These are phyloP conservation scores for Falco naumanni DNA, from an alignment of 2,797 vertebrate species.

Conservation along the genomic window DNA sequence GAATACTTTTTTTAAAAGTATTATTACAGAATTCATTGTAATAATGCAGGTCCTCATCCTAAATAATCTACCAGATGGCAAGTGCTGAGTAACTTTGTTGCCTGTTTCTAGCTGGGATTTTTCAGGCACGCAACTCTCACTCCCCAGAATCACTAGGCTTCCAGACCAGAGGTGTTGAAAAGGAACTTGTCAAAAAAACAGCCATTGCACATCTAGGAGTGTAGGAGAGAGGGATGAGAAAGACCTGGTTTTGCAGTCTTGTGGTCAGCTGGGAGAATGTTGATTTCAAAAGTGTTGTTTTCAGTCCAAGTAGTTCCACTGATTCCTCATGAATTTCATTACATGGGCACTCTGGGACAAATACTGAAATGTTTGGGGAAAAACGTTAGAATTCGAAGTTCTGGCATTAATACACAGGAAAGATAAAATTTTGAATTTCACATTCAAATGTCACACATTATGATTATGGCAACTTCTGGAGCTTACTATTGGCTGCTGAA, in stretches of 20 bases:
- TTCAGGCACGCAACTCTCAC: neutral
- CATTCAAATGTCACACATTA: constrained; percentile 8
- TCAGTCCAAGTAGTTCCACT: neutral
- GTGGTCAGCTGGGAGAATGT: neutral
- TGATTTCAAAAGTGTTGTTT: neutral
- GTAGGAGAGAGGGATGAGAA: neutral
- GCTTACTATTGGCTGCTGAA: neutral
- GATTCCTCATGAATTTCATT: constrained; percentile 25
- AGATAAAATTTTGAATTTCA: neutral
- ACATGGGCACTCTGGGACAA: neutral
- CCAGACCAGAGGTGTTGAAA: neutral
- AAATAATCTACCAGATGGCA: neutral
- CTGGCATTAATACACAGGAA: neutral
- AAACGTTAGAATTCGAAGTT: neutral
- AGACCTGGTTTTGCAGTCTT: neutral
- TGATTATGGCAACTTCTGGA: constrained; percentile 32
- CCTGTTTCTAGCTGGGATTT: neutral
- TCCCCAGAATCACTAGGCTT: neutral
- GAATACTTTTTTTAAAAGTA: neutral
- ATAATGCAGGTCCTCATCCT: neutral
- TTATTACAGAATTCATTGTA: neutral
- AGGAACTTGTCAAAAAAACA: neutral
- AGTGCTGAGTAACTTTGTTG: neutral
- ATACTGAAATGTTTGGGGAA: neutral
- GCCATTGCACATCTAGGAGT: neutral